Percentiles rank a stretch among this genome's conserved stretches.
Conservation (phyloP, 1,140 invertebrate genomes). For the Listronotus oregonensis region DNA sequence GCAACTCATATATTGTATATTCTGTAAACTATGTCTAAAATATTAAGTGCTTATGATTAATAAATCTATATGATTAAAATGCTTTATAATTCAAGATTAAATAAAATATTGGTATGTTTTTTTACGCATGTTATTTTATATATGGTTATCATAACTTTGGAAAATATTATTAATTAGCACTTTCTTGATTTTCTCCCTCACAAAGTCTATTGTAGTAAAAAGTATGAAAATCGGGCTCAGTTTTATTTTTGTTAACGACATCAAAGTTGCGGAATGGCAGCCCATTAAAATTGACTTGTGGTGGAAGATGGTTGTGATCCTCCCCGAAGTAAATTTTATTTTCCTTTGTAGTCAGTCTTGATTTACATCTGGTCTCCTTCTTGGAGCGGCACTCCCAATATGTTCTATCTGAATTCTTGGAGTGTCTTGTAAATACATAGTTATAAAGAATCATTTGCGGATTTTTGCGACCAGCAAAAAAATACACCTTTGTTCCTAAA, state of each 20-base stretch:
- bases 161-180: not conserved
- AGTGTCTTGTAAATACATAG: constrained; percentile 38
- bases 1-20: too few relatives aligned
- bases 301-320: constrained; percentile 42
- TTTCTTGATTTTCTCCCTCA: not conserved
- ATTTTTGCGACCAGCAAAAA: constrained; percentile 39
- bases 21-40: too few relatives aligned
- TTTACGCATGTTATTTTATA: too few relatives aligned
- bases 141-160: too few relatives aligned
- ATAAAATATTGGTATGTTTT: too few relatives aligned
- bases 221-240: constrained; percentile 28
- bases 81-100: too few relatives aligned
- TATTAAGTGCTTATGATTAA: too few relatives aligned
- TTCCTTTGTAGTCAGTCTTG: constrained; percentile 34
- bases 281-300: constrained; percentile 30
- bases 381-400: constrained; percentile 45
- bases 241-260: constrained; percentile 25
- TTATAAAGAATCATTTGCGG: constrained; percentile 43
- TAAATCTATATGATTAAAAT: too few relatives aligned
- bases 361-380: constrained; percentile 40
- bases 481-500: constrained; percentile 41
- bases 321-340: constrained; percentile 35
- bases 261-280: constrained; percentile 27
- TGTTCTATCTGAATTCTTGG: constrained; percentile 32
- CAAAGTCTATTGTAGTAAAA: constrained; percentile 33